Base-by-base conservation (phyloP, 1,140 invertebrate genomes). In the Lucilia sericata region DNA sequence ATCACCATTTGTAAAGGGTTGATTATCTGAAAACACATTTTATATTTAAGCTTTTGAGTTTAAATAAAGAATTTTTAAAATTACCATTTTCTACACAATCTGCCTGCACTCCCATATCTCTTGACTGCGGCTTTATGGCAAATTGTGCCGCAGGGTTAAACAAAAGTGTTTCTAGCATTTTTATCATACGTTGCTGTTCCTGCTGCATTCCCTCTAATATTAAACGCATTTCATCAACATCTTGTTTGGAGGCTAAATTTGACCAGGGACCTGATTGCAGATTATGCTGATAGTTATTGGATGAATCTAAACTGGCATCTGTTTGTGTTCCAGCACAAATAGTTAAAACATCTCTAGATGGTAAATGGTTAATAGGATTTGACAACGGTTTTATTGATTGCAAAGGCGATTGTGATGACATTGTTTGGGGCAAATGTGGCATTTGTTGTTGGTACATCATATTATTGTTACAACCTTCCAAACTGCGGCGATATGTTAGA, bases 251-350 rank as follows among this genome's bases (percentile, higher is more conserved):
- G 36, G 82, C 82, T 10, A 85, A n/a, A 8, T 60, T 82, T 55
- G 30, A 19, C n/a, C 4, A 74, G 3, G 42, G 21, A 13, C 14
- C 47, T 0, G 60, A 14, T 2, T 60, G 55, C 21, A 70, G n/a
- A 70, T 70, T 21, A 4, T 70, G 65, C 14, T 34, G 1, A 30
- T 30, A 30, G 25, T 12, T 49, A 49, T 49, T 55, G 17, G 65
- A 47, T 0, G 30, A 51, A 42, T 74, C 65, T 2, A 47, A 36
- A 34, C 60, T 3, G 0, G 17, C 21, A 12, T 90, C 89, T 12
- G 89, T 90, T 85, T 90, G 89, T 21, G 89, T 90, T 30, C 88
- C 86, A 47, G 88, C 89, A 85, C 88, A 90, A 83, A 90, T 90
- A 0, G 89, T 90, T 5, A 90, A 86, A 0, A 90, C 87, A 84